Evolutionary conservation across 2,113 vertebrate species (phyloP), one percentile per base, ranked within the genome.

Genomic region (Dolichotis patagonum): DNA sequence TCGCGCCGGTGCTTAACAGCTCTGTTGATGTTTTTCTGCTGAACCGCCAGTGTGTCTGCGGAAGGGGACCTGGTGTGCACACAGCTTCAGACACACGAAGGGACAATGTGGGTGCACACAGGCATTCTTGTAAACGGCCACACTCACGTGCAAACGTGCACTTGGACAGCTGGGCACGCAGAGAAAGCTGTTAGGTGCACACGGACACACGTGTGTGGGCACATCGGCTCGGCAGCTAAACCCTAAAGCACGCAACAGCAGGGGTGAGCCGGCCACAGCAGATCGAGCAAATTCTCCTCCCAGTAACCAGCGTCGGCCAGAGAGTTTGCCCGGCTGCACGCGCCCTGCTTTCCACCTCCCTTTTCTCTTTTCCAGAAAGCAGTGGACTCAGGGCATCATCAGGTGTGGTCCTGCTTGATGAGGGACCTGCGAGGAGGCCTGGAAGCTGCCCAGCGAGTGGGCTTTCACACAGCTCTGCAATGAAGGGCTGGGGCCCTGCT

Each of bases 101-200:
- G 35, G 67, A n/a, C 67, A n/a, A 9, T 30, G 6, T 7, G 16
- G 16, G 67, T 35, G 7, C 17, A 20, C 67, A 38, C 65, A 7
- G 35, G 35, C 32, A 8, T 69, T 38, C 19, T 69, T 7, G 16
- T n/a, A 20, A 35, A n/a, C 1, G 17, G 35, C 35, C 35, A 69
- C 67, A 69, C 60, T 62, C 60, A 11, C 7, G 2, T n/a, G 67
- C 67, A 69, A 17, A 8, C 3, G 35, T 20, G 35, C 35, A 19
- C 67, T 20, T 49, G 58, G 26, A 56, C 19, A 28, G 10, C 58
- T 0, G 0, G 46, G 19, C 2, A 0, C 12, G 19, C 43, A 41
- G 80, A 82, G 69, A 38, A 63, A 69, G 35, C 9, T 32, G 17
- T 7, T 16, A 69, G 28, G n/a, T 54, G 16, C 24, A 43, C 16